A percentile compares a stretch with the other conserved stretches of the same genome.
These are phyloP conservation scores for Mycetomoellerius zeteki DNA, from an alignment of 1,140 invertebrate species.

Conservation along the genomic window DNA sequence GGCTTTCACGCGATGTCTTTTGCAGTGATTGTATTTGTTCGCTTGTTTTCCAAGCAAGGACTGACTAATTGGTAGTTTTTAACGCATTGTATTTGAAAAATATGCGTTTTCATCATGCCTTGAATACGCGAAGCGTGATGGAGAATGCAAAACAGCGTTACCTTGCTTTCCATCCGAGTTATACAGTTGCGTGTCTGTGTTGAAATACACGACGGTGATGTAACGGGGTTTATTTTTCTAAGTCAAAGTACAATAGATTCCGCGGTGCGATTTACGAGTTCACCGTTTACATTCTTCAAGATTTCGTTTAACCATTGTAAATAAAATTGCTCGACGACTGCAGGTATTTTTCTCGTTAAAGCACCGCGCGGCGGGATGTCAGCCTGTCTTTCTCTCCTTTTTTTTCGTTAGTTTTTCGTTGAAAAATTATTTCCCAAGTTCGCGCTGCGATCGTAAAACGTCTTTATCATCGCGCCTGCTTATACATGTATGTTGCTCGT, in stretches of 20 bases:
- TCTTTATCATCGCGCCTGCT: slow-evolving; percentile 38
- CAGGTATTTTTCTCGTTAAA: slow-evolving; percentile 61
- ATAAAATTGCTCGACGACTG: slow-evolving; percentile 64
- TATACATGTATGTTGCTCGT: background rate
- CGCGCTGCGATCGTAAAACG: slow-evolving; percentile 25
- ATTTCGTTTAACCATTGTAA: slow-evolving; percentile 65
- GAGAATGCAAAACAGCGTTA: slow-evolving; percentile 50
- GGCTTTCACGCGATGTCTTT: slow-evolving; percentile 51
- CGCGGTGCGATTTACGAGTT: slow-evolving; percentile 59
- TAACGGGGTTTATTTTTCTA: slow-evolving; percentile 55
- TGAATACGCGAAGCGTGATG: slow-evolving; percentile 10
- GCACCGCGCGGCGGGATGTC: slow-evolving; percentile 25
- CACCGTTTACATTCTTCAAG: slow-evolving; percentile 59
- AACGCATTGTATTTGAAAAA: slow-evolving; percentile 31
- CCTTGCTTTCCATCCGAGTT: slow-evolving; percentile 31
- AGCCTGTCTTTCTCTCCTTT: background rate
- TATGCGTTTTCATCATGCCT: slow-evolving; percentile 12
- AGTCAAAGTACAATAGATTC: slow-evolving; percentile 60
- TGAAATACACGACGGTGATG: slow-evolving; percentile 39
- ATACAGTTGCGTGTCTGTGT: slow-evolving; percentile 42
- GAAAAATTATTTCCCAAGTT: slow-evolving; percentile 48
- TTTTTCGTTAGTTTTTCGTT: slow-evolving; percentile 26
- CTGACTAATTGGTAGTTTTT: slow-evolving; percentile 44
- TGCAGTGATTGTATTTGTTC: slow-evolving; percentile 48
- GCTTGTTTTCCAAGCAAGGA: background rate